A percentile compares a stretch with the other conserved stretches of the same genome.
phyloP scores from a whole-genome alignment of 2,888 invertebrate species.

The Luperina nickerlii region DNA sequence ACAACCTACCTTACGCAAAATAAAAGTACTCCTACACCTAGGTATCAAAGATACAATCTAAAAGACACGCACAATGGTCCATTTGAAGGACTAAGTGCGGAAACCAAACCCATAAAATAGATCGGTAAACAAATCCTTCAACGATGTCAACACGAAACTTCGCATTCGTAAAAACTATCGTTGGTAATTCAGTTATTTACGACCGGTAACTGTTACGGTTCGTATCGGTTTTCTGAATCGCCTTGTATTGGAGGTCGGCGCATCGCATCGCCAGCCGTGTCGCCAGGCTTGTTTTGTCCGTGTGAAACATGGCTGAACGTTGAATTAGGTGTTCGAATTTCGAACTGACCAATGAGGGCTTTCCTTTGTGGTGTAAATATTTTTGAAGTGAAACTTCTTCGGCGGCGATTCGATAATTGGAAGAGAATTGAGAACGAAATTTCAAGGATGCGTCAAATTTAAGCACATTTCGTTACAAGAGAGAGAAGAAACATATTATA shows the following conservation, averaged over 20 bases:
- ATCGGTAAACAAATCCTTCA: conserved; percentile 2
- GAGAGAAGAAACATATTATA: not conserved
- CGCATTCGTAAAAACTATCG: conserved; percentile 23
- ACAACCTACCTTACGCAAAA: too few relatives aligned
- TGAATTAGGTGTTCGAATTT: conserved; percentile 46
- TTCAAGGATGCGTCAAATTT: not conserved
- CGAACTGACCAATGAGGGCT: conserved; percentile 14
- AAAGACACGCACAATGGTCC: not conserved
- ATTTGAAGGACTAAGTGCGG: too few relatives aligned
- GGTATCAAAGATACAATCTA: not conserved
- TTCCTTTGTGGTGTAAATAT: not conserved
- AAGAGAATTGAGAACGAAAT: not conserved
- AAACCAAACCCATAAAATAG: too few relatives aligned
- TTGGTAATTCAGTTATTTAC: conserved; percentile 46
- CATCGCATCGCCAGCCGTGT: conserved; percentile 26
- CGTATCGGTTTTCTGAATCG: conserved; percentile 39
- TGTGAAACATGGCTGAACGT: conserved; percentile 48
- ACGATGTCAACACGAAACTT: conserved; percentile 16
- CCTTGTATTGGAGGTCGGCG: conserved; percentile 30
- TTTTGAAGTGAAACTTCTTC: not conserved
- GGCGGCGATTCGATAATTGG: not conserved
- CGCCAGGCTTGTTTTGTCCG: conserved; percentile 43
- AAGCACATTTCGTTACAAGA: not conserved
- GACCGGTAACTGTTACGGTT: conserved; percentile 33
- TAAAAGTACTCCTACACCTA: not conserved